Evolutionary conservation across 1,140 invertebrate species (phyloP), one percentile per base, ranked within the genome.

Genomic region (Sesamia nonagrioides): DNA sequence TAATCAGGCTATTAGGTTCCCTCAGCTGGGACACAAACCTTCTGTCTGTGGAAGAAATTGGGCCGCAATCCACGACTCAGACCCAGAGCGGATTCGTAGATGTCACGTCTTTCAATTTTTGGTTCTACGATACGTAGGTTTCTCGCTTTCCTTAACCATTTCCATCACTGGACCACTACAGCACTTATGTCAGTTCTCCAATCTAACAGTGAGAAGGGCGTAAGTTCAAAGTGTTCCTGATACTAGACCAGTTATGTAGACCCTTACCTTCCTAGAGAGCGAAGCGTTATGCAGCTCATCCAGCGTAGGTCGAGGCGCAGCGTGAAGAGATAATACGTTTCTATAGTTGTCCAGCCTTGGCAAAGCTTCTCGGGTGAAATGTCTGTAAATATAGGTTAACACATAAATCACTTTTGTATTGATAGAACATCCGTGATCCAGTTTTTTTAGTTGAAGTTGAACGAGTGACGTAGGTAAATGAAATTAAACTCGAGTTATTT

Each of bases 301-400:
- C 15, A 99, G 95, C 3, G 98, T 99, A 4, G 98, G 98, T 88
- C 97, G 96, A 85, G 98, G 98, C 17, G 97, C 97, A 3, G 98
- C 98, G 86, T 98, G 98, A 56, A 99, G 97, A 18, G 98, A 98
- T 95, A 99, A 96, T 79, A 99, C 97, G 92, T 99, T 99, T 77
- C 98, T 96, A 94, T 99, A 99, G 95, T 99, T 98, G 90, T 99
- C 98, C 86, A 99, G 93, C 63, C 98, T 96, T 8, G 98, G 98
- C 56, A 99, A 90, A 2, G 98, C 98, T 95, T 99, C 98, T 11
- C 98, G 95, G 0, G 98, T 99, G 90, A 99, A 97, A 88, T 98
- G 97, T 72, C 98, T 97, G 89, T 90, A 88, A 93, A 82, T 58
- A 82, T 45, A 63, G 66, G 1, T 54, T n/a, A 60, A 3, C 13